phyloP scores from a whole-genome alignment of 2,797 vertebrate species.

The Myiothlypis coronata region DNA sequence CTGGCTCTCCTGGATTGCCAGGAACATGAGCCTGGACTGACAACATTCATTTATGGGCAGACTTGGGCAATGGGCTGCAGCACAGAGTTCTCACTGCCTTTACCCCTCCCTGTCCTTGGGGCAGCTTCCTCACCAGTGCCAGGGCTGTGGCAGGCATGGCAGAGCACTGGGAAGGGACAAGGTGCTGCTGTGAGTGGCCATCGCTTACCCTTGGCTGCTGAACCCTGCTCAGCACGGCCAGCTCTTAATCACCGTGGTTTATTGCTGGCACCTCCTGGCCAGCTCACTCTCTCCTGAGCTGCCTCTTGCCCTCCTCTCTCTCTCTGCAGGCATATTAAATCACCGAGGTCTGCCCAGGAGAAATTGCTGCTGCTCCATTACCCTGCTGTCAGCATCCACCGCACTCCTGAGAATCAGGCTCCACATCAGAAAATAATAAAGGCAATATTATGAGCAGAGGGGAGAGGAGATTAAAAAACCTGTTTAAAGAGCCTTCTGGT shows the following conservation, averaged over 20 bases:
- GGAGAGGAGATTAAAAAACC: constrained; percentile 62
- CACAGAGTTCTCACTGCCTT: no score
- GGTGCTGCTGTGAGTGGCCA: rapidly evolving
- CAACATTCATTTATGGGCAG: background rate
- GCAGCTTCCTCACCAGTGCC: background rate
- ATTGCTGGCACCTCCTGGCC: background rate
- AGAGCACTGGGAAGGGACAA: background rate
- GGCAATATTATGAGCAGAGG: constrained; percentile 29
- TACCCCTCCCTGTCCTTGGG: background rate
- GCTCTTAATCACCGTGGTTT: rapidly evolving
- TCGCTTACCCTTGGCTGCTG: rapidly evolving
- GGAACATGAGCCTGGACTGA: background rate
- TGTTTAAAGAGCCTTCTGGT: constrained; percentile 23
- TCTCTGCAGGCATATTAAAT: constrained; percentile 38
- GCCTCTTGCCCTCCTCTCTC: background rate
- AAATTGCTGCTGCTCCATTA: constrained; percentile 41
- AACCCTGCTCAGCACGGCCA: background rate
- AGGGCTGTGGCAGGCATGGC: background rate
- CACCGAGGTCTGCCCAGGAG: background rate
- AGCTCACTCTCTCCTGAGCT: background rate
- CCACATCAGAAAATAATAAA: constrained; percentile 67
- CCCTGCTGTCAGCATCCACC: constrained; percentile 27
- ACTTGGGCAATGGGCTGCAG: background rate
- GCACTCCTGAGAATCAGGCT: constrained; percentile 51
- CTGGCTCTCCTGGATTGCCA: background rate